phyloP scores from a whole-genome alignment of 1,140 invertebrate species.

The Pissodes strobi region DNA sequence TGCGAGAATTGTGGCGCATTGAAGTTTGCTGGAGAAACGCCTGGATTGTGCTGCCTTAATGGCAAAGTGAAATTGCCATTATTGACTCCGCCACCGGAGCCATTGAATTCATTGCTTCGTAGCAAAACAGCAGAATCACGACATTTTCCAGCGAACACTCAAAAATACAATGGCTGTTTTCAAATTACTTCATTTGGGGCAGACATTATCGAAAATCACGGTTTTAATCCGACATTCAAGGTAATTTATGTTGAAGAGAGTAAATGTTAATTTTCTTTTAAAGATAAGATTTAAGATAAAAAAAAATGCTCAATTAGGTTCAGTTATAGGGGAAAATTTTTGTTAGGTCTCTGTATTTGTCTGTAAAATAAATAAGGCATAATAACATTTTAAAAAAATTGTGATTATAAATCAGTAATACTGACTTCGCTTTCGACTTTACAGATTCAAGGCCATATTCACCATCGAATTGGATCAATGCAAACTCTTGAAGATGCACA shows the following conservation, averaged over 20 bases:
- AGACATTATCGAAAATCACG: conserved; percentile 42
- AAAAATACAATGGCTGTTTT: too few species aligned
- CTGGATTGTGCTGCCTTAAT: conserved; percentile 54
- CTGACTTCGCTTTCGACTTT: not conserved
- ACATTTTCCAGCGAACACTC: conserved; percentile 31
- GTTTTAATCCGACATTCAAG: too few species aligned
- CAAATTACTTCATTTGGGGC: conserved; percentile 57
- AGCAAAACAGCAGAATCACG: conserved; percentile 51
- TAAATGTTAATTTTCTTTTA: too few species aligned
- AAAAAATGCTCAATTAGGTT: too few species aligned
- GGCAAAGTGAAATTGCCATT: too few species aligned
- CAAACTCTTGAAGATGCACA: conserved; percentile 45
- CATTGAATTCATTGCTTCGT: conserved; percentile 47
- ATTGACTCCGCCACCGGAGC: too few species aligned
- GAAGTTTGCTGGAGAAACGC: conserved; percentile 53
- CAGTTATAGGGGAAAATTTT: too few species aligned
- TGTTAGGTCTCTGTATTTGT: too few species aligned
- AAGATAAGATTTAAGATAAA: not conserved
- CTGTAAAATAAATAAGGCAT: not conserved
- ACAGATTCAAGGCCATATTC: conserved; percentile 3
- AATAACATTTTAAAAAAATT: too few species aligned
- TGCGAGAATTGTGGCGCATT: conserved; percentile 53
- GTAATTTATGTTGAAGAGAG: too few species aligned
- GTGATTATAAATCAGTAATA: conserved; percentile 6
- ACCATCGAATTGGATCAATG: too few species aligned